Evolutionary conservation across 2,113 vertebrate genomes (phyloP).

Genomic region (Gymnorhina tibicen): DNA sequence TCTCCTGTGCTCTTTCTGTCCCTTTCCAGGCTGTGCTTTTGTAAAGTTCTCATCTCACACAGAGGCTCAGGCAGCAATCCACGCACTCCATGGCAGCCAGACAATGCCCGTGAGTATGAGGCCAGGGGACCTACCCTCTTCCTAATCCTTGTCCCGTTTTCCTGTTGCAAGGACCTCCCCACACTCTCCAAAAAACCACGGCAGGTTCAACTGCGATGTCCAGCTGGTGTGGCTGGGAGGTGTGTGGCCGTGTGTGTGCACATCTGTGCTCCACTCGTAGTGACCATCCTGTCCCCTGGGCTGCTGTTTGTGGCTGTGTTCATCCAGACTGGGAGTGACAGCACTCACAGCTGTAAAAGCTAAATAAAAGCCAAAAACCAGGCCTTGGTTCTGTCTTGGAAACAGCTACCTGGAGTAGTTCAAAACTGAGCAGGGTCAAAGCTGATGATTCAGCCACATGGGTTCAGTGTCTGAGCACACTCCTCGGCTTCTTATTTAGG

Average conservation of each 20-base stretch:
- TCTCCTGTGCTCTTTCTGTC: conserved; percentile 46
- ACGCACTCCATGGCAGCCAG: conserved; percentile 96
- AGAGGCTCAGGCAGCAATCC: conserved; percentile 97
- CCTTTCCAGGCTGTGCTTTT: conserved; percentile 91
- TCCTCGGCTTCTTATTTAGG: neutral
- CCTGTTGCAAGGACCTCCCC: neutral
- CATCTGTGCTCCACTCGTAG: neutral
- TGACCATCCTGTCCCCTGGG: neutral
- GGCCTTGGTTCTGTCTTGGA: neutral
- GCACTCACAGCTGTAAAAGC: neutral
- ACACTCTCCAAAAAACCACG: neutral
- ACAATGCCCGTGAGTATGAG: conserved; percentile 95
- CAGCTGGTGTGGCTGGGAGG: neutral
- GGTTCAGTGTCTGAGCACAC: neutral
- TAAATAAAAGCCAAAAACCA: neutral
- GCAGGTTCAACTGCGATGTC: neutral
- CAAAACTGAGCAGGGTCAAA: neutral
- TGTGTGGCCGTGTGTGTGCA: neutral
- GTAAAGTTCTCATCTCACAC: conserved; percentile 98
- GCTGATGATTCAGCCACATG: neutral
- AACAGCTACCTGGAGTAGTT: neutral
- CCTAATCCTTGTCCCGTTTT: neutral
- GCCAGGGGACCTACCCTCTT: neutral
- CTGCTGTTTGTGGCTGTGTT: neutral
- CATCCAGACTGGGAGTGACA: neutral